phyloP scores from a whole-genome alignment of 2,113 vertebrate genomes.

The Brachypodius melanocephalos region DNA sequence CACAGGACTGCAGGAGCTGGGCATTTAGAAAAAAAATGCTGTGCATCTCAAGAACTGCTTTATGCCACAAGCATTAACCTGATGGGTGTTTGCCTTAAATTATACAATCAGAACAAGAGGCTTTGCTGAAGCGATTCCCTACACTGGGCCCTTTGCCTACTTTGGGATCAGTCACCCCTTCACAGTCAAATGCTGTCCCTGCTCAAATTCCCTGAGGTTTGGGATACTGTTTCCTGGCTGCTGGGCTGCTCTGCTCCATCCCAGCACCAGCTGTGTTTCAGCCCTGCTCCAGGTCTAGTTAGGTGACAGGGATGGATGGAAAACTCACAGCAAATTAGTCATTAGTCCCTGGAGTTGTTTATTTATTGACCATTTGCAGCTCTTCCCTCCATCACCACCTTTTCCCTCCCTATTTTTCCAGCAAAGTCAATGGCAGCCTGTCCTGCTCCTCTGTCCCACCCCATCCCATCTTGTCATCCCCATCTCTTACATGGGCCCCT shows the following conservation, averaged over 20 bases:
- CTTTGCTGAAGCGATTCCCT: background rate
- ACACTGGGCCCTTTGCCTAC: background rate
- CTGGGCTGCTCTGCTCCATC: background rate
- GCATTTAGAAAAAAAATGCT: background rate
- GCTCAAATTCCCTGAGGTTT: background rate
- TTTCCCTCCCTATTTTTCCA: background rate
- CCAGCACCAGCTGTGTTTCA: background rate
- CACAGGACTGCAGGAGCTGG: background rate
- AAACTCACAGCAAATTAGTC: background rate
- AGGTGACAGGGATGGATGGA: background rate
- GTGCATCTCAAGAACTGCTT: background rate
- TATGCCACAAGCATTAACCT: background rate
- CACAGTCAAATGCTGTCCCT: background rate
- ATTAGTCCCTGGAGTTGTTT: background rate
- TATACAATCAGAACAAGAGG: rapidly evolving
- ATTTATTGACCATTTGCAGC: background rate
- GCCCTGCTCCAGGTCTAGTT: background rate
- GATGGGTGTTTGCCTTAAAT: background rate
- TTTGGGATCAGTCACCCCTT: background rate
- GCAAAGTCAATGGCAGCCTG: background rate
- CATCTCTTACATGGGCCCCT: background rate
- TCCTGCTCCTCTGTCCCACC: background rate
- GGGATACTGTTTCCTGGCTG: background rate
- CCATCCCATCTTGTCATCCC: background rate
- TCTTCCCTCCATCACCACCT: background rate